phyloP scores from a whole-genome alignment of 1,140 invertebrate species.

The Ceratitis capitata region DNA sequence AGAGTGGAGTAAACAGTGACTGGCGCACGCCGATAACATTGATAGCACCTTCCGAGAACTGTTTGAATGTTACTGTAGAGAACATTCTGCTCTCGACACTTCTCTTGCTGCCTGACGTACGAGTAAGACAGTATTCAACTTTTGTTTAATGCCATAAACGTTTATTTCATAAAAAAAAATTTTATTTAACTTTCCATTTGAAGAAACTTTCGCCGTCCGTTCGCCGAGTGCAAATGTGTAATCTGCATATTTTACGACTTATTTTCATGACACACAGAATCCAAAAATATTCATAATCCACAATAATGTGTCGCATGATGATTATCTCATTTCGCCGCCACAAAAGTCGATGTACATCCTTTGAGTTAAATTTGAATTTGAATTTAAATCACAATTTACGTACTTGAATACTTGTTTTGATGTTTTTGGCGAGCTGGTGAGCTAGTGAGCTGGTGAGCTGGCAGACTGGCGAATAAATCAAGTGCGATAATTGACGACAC shows the following conservation, averaged over 20 bases:
- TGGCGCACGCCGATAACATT: too few relatives aligned
- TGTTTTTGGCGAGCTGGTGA: background rate
- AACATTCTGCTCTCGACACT: too few relatives aligned
- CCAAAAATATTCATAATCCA: conserved; percentile 10
- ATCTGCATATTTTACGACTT: background rate
- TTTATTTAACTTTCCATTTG: too few relatives aligned
- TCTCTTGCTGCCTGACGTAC: too few relatives aligned
- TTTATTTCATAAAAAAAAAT: too few relatives aligned
- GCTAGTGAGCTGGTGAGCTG: too few relatives aligned
- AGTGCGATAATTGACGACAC: conserved; percentile 36
- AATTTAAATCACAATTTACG: conserved; percentile 34
- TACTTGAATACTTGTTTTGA: conserved; percentile 16
- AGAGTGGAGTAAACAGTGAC: too few relatives aligned
- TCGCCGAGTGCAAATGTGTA: background rate
- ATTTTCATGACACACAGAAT: background rate
- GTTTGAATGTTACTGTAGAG: too few relatives aligned
- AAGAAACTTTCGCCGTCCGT: background rate
- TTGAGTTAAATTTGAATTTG: conserved; percentile 18
- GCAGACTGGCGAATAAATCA: conserved; percentile 29
- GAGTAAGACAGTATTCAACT: too few relatives aligned
- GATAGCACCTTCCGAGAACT: too few relatives aligned
- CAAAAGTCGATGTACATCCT: conserved; percentile 4
- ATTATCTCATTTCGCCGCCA: conserved; percentile 8
- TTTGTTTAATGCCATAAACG: too few relatives aligned
- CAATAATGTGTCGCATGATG: background rate